Conservation (phyloP, 2,888 invertebrate species). For the Rotaria magnacalcarata region DNA sequence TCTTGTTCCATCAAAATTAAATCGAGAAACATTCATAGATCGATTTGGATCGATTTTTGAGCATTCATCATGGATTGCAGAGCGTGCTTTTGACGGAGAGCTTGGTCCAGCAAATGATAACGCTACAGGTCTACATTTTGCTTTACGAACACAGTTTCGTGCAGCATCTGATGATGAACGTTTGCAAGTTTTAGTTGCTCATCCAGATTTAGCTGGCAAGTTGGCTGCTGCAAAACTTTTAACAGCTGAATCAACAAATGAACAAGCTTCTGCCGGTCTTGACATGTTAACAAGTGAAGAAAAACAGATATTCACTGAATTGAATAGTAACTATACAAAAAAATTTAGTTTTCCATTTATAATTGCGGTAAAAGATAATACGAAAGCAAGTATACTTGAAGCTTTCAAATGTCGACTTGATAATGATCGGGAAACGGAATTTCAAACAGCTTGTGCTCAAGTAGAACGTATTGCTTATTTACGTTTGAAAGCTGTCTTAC, state of each 20-base stretch:
- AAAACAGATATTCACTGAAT: conserved; percentile 47
- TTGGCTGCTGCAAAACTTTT: conserved; percentile 48
- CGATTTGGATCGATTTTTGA: neutral
- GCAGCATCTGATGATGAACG: neutral
- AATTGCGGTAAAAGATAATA: conserved; percentile 51
- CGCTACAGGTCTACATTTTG: neutral
- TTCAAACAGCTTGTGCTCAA: conserved; percentile 49
- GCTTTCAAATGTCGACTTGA: conserved; percentile 48
- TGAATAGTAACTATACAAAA: conserved; percentile 49
- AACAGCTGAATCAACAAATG: conserved; percentile 49
- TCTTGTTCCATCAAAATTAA: neutral
- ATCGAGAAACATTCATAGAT: neutral
- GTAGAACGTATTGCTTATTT: conserved; percentile 51
- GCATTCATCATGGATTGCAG: neutral
- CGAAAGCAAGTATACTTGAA: conserved; percentile 50
- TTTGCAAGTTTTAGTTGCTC: neutral
- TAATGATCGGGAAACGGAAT: conserved; percentile 48
- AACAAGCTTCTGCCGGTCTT: conserved; percentile 50
- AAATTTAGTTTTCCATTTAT: conserved; percentile 52
- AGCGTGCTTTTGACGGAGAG: neutral
- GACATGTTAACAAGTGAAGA: conserved; percentile 48
- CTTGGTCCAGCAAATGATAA: neutral
- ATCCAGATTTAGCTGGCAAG: conserved; percentile 51
- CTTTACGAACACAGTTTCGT: neutral
- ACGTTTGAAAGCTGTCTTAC: conserved; percentile 48